Evolutionary conservation across 23 tunicate species (phyloP), one percentile per base, ranked within the genome.

Genomic region (Ascidia mentula): DNA sequence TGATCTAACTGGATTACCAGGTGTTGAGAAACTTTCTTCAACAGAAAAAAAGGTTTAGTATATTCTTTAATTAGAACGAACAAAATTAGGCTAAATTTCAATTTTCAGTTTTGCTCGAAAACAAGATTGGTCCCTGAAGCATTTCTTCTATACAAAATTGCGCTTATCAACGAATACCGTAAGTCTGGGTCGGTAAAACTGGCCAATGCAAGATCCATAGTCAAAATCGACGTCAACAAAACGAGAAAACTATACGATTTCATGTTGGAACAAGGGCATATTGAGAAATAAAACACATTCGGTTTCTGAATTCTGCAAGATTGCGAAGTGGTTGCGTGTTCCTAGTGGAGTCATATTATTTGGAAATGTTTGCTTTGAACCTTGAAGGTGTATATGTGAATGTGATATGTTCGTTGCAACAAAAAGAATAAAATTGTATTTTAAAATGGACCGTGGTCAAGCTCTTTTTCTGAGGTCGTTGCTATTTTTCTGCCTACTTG

Each of bases 171-270:
- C 45, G 97, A 85, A 34, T 91, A 75, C 59, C 34, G 59, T 24
- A 60, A 46, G 31, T 60, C 79, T 39, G 97, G 97, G 20, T 45
- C 72, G 12, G 76, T 91, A 31, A 81, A 72, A 69, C 90, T 91
- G 26, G 90, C 90, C 34, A 73, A 79, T 32, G 97, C 97, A 7
- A 59, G 97, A 77, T 77, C 34, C 45, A 36, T 91, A 33, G 87
- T 91, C 73, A 91, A 91, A 78, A 91, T 91, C 37, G 97, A 91
- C 72, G 97, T 91, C 24, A 91, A 91, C 81, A 91, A 91, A 72
- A 91, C 97, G 1, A 71, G 97, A 60, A 91, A 82, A 60, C 38
- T 91, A 33, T 91, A 69, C 72, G 97, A 91, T 46, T 91, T 91
- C 72, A n/a, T 91, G 40, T 22, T 77, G 31, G 85, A 91, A 37